Percentiles rank a stretch among this genome's conserved stretches.
Conservation (phyloP, 2,797 vertebrate species). For the Sternarchorhynchus goeldii region DNA sequence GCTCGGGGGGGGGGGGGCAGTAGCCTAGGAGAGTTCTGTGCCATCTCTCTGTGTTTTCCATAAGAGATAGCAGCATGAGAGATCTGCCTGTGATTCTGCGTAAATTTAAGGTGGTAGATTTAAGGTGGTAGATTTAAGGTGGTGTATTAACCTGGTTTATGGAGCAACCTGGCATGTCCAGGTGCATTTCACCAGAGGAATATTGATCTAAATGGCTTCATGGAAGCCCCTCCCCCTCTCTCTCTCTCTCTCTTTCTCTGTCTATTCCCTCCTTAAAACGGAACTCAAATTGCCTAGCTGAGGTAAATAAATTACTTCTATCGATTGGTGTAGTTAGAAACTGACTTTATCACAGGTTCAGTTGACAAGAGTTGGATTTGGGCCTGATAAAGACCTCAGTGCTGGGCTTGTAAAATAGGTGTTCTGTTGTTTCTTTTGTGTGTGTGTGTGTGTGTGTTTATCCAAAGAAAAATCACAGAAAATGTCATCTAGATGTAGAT, state of each 20-base stretch:
- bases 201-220: constrained; percentile 78
- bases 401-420: constrained; percentile 59
- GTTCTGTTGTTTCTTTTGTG: constrained; percentile 19
- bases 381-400: constrained; percentile 65
- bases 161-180: constrained; percentile 67
- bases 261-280: constrained; percentile 64
- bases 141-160: constrained; percentile 79
- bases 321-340: constrained; percentile 79
- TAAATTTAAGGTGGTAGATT: constrained; percentile 48
- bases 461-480: constrained; percentile 66
- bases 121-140: constrained; percentile 66
- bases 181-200: constrained; percentile 72
- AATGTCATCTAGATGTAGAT: constrained; percentile 5
- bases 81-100: constrained; percentile 38
- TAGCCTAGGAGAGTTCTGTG: background rate
- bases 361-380: constrained; percentile 78
- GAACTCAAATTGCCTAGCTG: constrained; percentile 73
- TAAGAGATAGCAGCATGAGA: background rate
- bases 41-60: background rate
- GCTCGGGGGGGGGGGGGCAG: constrained; percentile 19
- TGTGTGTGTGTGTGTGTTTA: background rate
- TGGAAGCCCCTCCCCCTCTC: constrained; percentile 49
- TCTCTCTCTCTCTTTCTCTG: constrained; percentile 31
- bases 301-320: constrained; percentile 83
- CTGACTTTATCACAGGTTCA: constrained; percentile 80